A percentile compares a stretch with the other conserved stretches of the same genome.
phyloP scores from a whole-genome alignment of 2,797 vertebrate species.

The Champsocephalus esox region DNA sequence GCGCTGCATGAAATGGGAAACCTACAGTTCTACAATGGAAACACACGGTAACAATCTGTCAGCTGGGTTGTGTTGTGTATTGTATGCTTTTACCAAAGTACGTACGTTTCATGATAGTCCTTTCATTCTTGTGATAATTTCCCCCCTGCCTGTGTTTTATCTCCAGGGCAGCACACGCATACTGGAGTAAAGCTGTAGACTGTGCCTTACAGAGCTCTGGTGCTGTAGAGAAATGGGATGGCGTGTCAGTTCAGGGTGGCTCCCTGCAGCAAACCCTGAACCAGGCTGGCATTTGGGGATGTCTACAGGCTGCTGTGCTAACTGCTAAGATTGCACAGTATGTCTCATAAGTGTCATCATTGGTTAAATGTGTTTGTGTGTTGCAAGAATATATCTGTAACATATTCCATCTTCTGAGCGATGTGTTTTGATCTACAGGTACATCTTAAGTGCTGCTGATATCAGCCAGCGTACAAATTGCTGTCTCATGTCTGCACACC shows the following conservation, averaged over 20 bases:
- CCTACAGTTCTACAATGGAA: conserved; percentile 89
- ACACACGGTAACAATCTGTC: conserved; percentile 83
- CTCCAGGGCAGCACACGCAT: conserved; percentile 88
- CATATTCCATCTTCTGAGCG: neutral
- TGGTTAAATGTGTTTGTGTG: neutral
- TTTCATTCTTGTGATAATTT: neutral
- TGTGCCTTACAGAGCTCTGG: conserved; percentile 84
- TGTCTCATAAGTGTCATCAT: conserved; percentile 64
- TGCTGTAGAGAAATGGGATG: conserved; percentile 89
- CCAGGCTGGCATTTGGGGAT: conserved; percentile 92
- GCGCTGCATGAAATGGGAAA: conserved; percentile 93
- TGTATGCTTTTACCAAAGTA: neutral
- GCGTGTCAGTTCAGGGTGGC: conserved; percentile 74
- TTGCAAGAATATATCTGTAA: conserved; percentile 3
- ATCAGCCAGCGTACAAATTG: conserved; percentile 85
- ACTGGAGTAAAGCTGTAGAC: conserved; percentile 93
- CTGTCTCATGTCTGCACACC: conserved; percentile 90
- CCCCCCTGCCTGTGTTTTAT: conserved; percentile 24
- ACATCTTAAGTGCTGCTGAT: conserved; percentile 83
- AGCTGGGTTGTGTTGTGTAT: neutral
- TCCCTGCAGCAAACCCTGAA: conserved; percentile 86
- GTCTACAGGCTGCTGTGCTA: conserved; percentile 91
- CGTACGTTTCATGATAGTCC: neutral
- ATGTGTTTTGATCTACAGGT: conserved; percentile 79
- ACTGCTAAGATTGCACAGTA: conserved; percentile 95